Conservation (phyloP, 2,888 invertebrate genomes). For the Lasius fuliginosus region DNA sequence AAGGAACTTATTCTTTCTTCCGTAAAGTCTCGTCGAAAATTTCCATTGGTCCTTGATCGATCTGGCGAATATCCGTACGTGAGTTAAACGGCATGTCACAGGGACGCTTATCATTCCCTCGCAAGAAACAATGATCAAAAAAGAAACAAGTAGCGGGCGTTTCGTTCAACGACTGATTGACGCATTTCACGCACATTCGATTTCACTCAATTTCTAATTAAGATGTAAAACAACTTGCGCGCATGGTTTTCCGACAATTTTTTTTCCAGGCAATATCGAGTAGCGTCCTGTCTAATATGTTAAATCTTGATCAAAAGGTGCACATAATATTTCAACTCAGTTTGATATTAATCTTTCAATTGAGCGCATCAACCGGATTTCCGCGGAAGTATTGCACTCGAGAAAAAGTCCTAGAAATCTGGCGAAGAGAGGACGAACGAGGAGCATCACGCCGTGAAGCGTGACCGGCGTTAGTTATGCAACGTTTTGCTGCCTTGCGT, state of each 20-base stretch:
- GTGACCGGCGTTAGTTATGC: constrained; percentile 85
- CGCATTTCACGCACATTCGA: constrained; percentile 61
- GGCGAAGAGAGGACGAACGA: constrained; percentile 70
- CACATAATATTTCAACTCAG: not conserved
- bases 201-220: constrained; percentile 68
- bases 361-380: constrained; percentile 35
- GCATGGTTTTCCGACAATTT: constrained; percentile 23
- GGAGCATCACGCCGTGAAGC: constrained; percentile 81
- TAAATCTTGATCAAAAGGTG: not conserved
- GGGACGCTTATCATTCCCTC: constrained; percentile 65
- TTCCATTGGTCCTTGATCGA: constrained; percentile 80
- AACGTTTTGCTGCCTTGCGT: constrained; percentile 83
- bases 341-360: not conserved
- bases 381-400: constrained; percentile 64
- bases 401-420: constrained; percentile 61
- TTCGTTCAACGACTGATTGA: constrained; percentile 53
- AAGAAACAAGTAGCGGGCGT: constrained; percentile 54
- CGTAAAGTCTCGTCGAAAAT: constrained; percentile 71
- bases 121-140: constrained; percentile 54
- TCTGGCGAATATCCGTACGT: constrained; percentile 50
- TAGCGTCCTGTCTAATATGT: constrained; percentile 17
- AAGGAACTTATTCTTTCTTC: constrained; percentile 74
- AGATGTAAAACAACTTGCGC: constrained; percentile 67
- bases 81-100: constrained; percentile 77
- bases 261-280: constrained; percentile 59